phyloP scores from a whole-genome alignment of 2,797 vertebrate genomes.

The Acrossocheilus wenchowensis region DNA sequence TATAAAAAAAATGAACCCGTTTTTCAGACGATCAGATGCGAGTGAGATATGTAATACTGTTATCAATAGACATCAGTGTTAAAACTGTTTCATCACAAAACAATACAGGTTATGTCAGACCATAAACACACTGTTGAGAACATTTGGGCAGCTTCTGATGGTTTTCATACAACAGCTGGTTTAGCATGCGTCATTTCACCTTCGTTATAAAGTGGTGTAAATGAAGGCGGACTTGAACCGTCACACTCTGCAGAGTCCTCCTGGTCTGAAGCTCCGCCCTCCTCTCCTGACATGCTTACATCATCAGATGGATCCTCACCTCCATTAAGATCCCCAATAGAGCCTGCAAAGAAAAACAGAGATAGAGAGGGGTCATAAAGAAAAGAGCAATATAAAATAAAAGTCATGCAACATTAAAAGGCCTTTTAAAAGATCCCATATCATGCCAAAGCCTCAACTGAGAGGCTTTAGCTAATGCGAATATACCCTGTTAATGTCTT shows the following conservation, averaged over 20 bases:
- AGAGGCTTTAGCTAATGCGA: conserved; percentile 41
- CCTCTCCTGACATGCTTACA: conserved; percentile 80
- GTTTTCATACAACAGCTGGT: not conserved
- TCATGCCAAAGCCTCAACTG: conserved; percentile 28
- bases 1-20: not conserved
- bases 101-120: conserved; percentile 12
- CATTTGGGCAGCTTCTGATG: not conserved
- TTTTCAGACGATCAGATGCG: not conserved
- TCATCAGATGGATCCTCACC: conserved; percentile 79
- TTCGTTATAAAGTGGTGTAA: conserved; percentile 72
- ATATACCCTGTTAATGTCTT: conserved; percentile 29
- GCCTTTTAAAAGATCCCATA: conserved; percentile 29
- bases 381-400: conserved; percentile 12
- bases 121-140: not conserved
- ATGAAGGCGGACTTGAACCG: conserved; percentile 71
- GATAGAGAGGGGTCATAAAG: conserved; percentile 17
- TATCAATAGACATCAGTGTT: conserved; percentile 7
- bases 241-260: conserved; percentile 79
- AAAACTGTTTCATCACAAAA: conserved; percentile 17
- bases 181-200: conserved; percentile 64
- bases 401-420: not conserved
- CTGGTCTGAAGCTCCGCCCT: conserved; percentile 78
- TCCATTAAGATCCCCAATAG: conserved; percentile 87
- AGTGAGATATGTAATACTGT: not conserved
- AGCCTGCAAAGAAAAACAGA: conserved; percentile 77